Conservation (phyloP, 1,140 invertebrate genomes). For the Orius insidiosus region DNA sequence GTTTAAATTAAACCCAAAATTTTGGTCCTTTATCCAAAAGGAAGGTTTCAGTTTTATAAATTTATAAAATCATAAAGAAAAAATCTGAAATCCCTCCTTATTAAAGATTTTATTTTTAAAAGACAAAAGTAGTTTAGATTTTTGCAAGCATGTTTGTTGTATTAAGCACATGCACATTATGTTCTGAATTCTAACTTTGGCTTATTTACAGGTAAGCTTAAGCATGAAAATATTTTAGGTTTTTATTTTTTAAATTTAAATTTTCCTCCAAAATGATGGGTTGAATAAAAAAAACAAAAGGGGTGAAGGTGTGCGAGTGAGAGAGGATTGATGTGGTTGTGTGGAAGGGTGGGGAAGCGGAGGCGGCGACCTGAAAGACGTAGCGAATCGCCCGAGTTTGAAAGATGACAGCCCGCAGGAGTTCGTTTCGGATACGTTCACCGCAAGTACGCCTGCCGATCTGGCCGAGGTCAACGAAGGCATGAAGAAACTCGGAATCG, state of each 20-base stretch:
- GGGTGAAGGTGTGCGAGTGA: too few relatives aligned
- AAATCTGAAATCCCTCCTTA: too few relatives aligned
- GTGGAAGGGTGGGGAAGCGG: too few relatives aligned
- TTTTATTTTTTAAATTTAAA: not conserved
- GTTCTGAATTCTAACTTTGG: not conserved
- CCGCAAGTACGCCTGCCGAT: constrained; percentile 35
- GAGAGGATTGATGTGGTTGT: too few relatives aligned
- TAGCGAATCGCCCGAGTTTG: too few relatives aligned
- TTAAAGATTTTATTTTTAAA: too few relatives aligned
- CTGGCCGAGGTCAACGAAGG: constrained; percentile 47
- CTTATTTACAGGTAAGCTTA: not conserved
- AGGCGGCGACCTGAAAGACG: too few relatives aligned
- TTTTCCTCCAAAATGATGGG: not conserved
- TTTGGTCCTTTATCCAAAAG: not conserved
- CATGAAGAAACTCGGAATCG: constrained; percentile 43
- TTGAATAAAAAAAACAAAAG: not conserved
- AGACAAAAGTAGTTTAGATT: too few relatives aligned
- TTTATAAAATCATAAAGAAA: too few relatives aligned
- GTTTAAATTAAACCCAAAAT: constrained; percentile 2
- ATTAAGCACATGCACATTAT: too few relatives aligned
- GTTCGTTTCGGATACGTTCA: constrained; percentile 49
- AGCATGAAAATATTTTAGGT: not conserved
- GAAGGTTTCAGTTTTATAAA: too few relatives aligned
- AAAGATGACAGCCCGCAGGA: constrained; percentile 27
- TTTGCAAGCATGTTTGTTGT: too few relatives aligned